Base-by-base conservation (phyloP, 2,797 vertebrate genomes). In the Morelia viridis region DNA sequence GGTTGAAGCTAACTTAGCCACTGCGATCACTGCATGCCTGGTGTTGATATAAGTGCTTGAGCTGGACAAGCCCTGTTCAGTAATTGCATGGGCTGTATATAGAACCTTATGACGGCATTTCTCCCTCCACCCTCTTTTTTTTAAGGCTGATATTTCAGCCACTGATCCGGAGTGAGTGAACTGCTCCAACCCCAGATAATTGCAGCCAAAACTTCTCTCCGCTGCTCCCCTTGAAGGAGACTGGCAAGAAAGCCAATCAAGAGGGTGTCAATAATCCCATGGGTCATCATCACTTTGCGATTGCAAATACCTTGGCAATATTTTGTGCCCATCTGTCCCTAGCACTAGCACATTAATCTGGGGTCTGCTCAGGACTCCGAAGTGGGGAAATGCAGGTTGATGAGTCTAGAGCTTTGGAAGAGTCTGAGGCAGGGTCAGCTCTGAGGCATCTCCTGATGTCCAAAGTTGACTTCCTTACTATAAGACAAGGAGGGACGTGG, bases 101-200 rank as follows among this genome's bases (percentile, higher is more conserved):
- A 56, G 11, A 12, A 22, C 7, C 53, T 41, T 9, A 19, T 1
- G 68, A 80, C 12, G 11, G 4, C 58, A 3, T 12, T 41, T 46
- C 41, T 7, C 35, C 31, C 15, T 4, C 9, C 28, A 24, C 15
- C 13, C 9, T 9, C 28, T 9, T 56, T 58, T 71, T 60, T 68
- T 58, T 58, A 12, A 65, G 60, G 22, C n/a, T 89, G 65, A 76
- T 8, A 22, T 92, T 85, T 92, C 26, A 68, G 60, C 24, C n/a
- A 22, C 56, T 80, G 83, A 68, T 62, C 83, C 71, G 91, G 50
- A 35, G 46, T 56, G 87, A 68, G 24, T 15, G 87, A n/a, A 76
- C 28, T 11, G 41, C 41, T 71, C n/a, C 64, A 8, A 41, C 80
- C 61, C 80, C 76, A 92, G 90, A 76, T 86, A 90, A 85, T n/a